phyloP scores from a whole-genome alignment of 2,113 vertebrate species.

The Osmerus eperlanus region DNA sequence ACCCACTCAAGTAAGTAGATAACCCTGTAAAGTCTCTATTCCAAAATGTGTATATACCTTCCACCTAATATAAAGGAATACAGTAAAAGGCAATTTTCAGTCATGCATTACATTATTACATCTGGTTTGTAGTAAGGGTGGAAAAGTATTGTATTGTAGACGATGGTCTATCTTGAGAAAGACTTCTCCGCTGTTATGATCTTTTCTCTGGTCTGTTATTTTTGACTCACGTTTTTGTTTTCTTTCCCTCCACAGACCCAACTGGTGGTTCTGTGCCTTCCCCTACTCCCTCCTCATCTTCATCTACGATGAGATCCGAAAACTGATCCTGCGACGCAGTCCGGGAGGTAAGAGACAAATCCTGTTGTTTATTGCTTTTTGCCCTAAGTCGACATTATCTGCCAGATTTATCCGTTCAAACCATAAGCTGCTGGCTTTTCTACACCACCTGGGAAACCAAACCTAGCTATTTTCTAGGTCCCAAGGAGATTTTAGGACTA shows the following conservation, averaged over 20 bases:
- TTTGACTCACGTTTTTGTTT: background rate
- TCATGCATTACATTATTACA: background rate
- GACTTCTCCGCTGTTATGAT: background rate
- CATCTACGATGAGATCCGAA: slow-evolving; percentile 82
- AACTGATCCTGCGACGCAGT: slow-evolving; percentile 79
- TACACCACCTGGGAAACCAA: background rate
- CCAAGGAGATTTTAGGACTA: background rate
- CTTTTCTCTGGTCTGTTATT: background rate
- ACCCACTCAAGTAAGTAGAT: slow-evolving; percentile 75
- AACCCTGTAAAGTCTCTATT: background rate
- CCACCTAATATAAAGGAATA: too few relatives aligned
- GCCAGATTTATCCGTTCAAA: background rate
- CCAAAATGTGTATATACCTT: too few relatives aligned
- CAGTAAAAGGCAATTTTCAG: too few relatives aligned
- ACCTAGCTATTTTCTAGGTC: background rate
- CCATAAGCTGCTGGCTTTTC: background rate
- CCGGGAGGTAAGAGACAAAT: slow-evolving; percentile 72
- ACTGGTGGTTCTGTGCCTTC: slow-evolving; percentile 83
- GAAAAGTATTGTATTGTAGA: too few relatives aligned
- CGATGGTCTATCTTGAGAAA: too few relatives aligned
- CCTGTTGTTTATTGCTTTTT: slow-evolving; percentile 9
- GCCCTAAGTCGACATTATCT: background rate
- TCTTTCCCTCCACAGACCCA: slow-evolving; percentile 58
- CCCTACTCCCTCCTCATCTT: slow-evolving; percentile 81
- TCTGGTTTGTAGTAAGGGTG: too few relatives aligned